These are phyloP conservation scores for Uromys caudimaculatus DNA, from an alignment of 2,797 vertebrate genomes.

Conservation along the genomic window DNA sequence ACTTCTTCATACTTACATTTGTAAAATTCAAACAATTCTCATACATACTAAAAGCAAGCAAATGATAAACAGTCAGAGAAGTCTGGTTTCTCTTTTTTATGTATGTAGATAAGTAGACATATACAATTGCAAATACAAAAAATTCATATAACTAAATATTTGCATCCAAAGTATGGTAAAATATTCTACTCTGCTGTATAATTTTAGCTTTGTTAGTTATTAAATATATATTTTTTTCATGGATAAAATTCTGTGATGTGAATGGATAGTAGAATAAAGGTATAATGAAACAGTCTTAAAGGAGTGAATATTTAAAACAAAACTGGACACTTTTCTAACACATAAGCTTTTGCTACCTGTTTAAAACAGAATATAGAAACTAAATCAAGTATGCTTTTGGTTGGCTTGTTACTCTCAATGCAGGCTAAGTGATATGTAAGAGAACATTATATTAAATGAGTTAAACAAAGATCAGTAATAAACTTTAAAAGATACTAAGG, in stretches of 20 bases:
- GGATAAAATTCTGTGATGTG: background rate
- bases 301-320: background rate
- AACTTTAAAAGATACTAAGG: background rate
- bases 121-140: background rate
- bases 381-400: background rate
- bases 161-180: background rate
- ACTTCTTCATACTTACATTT: background rate
- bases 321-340: background rate
- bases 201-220: background rate
- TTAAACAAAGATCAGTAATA: background rate
- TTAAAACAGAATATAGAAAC: background rate
- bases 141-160: background rate
- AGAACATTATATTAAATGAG: background rate
- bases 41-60: background rate
- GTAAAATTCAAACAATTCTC: background rate
- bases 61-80: background rate
- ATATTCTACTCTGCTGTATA: background rate
- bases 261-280: background rate
- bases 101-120: background rate
- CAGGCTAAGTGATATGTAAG: background rate
- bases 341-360: background rate
- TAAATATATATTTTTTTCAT: background rate
- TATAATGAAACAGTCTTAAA: background rate
- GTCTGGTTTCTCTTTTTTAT: background rate
- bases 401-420: background rate